Evolutionary conservation across 1,140 invertebrate genomes (phyloP).

Genomic region (Andricus grossulariae): DNA sequence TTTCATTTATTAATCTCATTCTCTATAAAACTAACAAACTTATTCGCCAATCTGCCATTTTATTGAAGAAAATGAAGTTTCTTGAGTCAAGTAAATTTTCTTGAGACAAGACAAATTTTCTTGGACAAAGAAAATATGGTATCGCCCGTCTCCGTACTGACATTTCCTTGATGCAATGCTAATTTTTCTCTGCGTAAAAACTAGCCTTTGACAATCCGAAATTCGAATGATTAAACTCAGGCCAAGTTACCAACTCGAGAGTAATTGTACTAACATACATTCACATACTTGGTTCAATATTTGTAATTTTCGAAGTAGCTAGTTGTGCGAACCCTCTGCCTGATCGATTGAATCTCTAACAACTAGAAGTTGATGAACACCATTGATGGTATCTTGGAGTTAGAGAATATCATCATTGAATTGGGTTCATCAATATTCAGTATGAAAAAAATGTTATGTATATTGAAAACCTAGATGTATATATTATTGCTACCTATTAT

Average conservation of each 20-base stretch:
- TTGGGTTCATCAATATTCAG: too few species aligned
- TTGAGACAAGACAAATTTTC: too few species aligned
- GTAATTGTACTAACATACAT: not conserved
- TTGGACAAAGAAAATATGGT: too few species aligned
- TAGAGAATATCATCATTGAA: not conserved
- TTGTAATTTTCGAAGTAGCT: constrained; percentile 6
- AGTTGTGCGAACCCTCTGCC: not conserved
- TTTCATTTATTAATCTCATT: too few species aligned
- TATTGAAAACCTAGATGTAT: too few species aligned
- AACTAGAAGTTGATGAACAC: not conserved
- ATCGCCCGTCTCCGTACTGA: too few species aligned
- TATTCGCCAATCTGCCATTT: too few species aligned
- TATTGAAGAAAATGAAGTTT: too few species aligned
- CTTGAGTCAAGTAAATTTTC: too few species aligned
- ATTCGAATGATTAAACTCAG: not conserved
- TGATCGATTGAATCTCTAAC: not conserved
- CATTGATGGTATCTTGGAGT: not conserved
- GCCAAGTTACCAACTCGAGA: not conserved
- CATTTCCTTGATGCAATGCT: not conserved
- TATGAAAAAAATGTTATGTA: too few species aligned
- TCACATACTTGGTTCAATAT: constrained; percentile 5
- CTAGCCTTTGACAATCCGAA: not conserved
- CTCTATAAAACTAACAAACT: too few species aligned
- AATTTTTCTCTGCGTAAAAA: not conserved
- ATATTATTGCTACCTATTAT: too few species aligned